A percentile compares a stretch with the other conserved stretches of the same genome.
phyloP scores from a whole-genome alignment of 2,113 vertebrate species.

The Sinocyclocheilus maitianheensis region DNA sequence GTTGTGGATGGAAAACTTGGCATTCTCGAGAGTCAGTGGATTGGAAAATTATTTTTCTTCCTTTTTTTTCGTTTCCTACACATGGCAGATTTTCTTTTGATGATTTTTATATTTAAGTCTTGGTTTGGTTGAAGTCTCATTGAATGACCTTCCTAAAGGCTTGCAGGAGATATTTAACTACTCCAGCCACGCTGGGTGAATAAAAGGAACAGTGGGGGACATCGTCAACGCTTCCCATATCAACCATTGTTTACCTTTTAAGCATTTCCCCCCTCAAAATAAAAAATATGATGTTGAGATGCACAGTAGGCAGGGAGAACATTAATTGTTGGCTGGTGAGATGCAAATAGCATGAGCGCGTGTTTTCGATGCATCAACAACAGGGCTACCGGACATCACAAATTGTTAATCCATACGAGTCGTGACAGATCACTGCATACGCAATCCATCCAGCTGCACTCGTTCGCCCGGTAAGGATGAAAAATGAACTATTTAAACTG shows the following conservation, averaged over 20 bases:
- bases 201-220: conserved; percentile 34
- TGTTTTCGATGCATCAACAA: conserved; percentile 57
- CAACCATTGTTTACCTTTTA: conserved; percentile 52
- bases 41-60: conserved; percentile 41
- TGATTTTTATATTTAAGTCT: conserved; percentile 39
- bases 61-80: neutral
- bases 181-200: conserved; percentile 43
- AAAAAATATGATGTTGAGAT: conserved; percentile 38
- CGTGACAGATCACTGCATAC: conserved; percentile 82
- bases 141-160: conserved; percentile 53
- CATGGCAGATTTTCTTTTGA: conserved; percentile 52
- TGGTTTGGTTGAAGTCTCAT: conserved; percentile 47
- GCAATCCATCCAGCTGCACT: conserved; percentile 81
- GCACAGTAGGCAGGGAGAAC: conserved; percentile 24
- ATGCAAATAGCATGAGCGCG: conserved; percentile 38
- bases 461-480: conserved; percentile 81
- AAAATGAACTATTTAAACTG: conserved; percentile 87
- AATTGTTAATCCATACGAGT: conserved; percentile 85
- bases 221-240: conserved; percentile 35
- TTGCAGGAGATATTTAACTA: conserved; percentile 52
- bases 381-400: conserved; percentile 69
- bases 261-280: conserved; percentile 42
- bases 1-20: conserved; percentile 49
- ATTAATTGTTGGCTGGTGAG: conserved; percentile 50
- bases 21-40: conserved; percentile 40